Percentiles rank a stretch among this genome's conserved stretches.
Conservation (phyloP, 2,797 vertebrate species). For the Psittacula derbiana region DNA sequence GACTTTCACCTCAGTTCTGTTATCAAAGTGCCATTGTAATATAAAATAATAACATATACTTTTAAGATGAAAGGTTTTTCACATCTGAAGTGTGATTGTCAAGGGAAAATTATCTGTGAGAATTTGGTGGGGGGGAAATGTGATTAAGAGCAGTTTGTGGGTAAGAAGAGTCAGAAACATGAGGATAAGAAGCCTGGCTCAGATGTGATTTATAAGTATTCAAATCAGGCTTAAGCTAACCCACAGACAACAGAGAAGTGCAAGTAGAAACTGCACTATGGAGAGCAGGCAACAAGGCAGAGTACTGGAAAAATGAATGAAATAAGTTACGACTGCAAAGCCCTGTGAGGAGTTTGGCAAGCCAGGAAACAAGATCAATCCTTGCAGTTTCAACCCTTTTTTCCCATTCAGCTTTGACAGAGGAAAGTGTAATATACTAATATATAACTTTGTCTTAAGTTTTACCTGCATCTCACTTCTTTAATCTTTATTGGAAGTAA, state of each 20-base stretch:
- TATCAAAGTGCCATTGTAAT: background rate
- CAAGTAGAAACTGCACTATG: background rate
- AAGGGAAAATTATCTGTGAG: background rate
- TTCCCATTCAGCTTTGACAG: background rate
- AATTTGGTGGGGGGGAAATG: background rate
- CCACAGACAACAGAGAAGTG: background rate
- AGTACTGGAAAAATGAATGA: background rate
- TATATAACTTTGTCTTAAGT: background rate
- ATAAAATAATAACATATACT: background rate
- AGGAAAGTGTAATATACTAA: background rate
- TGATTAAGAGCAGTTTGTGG: background rate
- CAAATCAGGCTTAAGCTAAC: background rate
- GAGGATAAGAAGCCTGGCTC: background rate
- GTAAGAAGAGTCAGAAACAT: background rate
- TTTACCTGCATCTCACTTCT: background rate
- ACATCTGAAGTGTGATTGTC: background rate
- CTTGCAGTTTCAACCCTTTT: background rate
- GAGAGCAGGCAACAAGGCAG: background rate
- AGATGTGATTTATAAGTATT: background rate
- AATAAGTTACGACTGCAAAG: background rate
- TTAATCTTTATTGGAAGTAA: background rate
- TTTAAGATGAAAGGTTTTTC: background rate
- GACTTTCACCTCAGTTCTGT: background rate
- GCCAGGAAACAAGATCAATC: background rate
- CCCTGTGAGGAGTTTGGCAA: background rate